phyloP scores from a whole-genome alignment of 2,797 vertebrate species.

The Sorex maritimensis region DNA sequence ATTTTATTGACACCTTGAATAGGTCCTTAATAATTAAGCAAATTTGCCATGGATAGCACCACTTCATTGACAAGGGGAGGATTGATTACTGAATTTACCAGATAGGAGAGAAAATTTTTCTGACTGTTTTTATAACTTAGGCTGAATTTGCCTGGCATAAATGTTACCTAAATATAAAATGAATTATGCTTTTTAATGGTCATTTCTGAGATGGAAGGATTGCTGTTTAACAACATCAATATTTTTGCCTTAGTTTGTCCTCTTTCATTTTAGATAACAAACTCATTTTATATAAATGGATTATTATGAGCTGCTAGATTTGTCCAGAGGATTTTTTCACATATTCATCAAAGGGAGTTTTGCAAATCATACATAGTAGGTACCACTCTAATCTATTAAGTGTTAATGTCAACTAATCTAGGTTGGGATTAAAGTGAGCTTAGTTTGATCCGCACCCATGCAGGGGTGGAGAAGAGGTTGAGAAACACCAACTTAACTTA shows the following conservation, averaged over 20 bases:
- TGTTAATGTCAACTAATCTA: too few species aligned
- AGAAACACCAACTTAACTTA: neutral
- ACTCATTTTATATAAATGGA: too few species aligned
- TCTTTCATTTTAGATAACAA: neutral
- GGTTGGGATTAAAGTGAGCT: neutral
- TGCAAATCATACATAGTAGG: neutral
- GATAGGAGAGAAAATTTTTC: neutral
- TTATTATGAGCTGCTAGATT: too few species aligned
- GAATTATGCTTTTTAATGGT: conserved; percentile 38
- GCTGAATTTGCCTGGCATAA: conserved; percentile 35
- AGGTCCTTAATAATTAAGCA: neutral
- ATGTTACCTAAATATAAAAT: neutral
- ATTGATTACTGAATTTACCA: neutral
- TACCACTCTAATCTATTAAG: neutral
- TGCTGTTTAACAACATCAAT: conserved; percentile 2
- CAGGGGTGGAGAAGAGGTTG: neutral
- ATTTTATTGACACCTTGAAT: neutral
- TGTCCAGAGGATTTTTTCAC: too few species aligned
- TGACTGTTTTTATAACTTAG: neutral
- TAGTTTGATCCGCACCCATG: neutral
- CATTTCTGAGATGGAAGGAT: conserved; percentile 29
- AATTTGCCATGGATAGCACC: neutral
- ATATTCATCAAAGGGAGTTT: neutral
- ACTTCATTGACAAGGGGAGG: conserved; percentile 12
- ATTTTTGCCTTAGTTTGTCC: neutral